Evolutionary conservation across 2,797 vertebrate species (phyloP).

Genomic region (Chelonia mydas): DNA sequence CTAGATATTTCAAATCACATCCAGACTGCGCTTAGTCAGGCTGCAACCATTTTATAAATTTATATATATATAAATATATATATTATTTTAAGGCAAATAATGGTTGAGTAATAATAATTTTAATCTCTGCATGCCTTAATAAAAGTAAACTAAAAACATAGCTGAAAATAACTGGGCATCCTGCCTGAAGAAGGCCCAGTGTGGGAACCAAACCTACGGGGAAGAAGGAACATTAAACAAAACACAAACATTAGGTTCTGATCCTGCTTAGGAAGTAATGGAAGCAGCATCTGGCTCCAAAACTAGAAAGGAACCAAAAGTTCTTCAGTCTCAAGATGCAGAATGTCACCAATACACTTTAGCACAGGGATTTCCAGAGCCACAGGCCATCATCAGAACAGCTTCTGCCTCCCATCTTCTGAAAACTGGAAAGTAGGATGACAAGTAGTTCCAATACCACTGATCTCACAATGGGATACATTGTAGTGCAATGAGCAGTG

Average conservation of each 20-base stretch:
- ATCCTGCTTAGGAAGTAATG: background rate
- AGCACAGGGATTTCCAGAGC: background rate
- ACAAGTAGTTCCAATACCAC: background rate
- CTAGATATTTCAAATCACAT: background rate
- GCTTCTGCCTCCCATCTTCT: background rate
- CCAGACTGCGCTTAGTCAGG: background rate
- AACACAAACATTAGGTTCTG: background rate
- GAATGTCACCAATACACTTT: background rate
- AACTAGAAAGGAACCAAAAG: background rate
- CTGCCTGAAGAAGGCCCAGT: background rate
- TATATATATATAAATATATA: too few relatives aligned
- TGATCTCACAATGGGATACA: background rate
- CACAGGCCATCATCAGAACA: background rate
- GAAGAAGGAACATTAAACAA: background rate
- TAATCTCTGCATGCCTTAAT: background rate
- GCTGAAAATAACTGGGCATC: background rate
- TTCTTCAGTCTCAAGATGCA: background rate
- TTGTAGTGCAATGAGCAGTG: background rate
- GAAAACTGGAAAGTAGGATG: background rate
- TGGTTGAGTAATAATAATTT: background rate
- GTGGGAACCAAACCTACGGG: background rate
- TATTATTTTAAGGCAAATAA: background rate
- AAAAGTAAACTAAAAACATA: background rate
- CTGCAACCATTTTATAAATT: background rate
- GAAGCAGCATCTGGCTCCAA: too few relatives aligned